Percentiles rank a stretch among this genome's conserved stretches.
These are phyloP conservation scores for Pantala flavescens DNA, from an alignment of 1,140 invertebrate species.

Conservation along the genomic window DNA sequence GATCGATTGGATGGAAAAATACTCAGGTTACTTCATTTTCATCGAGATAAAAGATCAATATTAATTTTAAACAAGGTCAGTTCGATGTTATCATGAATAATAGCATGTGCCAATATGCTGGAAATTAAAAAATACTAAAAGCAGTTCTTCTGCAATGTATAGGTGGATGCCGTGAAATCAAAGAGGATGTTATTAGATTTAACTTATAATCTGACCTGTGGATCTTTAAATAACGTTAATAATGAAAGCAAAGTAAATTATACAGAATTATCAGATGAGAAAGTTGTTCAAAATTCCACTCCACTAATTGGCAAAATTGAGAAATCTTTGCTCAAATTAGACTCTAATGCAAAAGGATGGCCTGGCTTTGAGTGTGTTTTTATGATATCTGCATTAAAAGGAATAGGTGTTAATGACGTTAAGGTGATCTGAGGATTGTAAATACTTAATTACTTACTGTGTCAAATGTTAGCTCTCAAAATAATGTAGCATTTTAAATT, in stretches of 20 bases:
- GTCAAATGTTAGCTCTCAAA: too few relatives aligned
- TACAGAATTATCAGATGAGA: neutral
- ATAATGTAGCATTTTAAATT: too few relatives aligned
- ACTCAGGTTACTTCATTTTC: slow-evolving; percentile 51
- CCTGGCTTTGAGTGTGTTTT: slow-evolving; percentile 74
- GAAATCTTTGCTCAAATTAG: slow-evolving; percentile 23
- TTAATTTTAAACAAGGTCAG: slow-evolving; percentile 79
- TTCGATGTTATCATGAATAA: slow-evolving; percentile 13
- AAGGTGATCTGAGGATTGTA: slow-evolving; percentile 40
- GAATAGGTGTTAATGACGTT: slow-evolving; percentile 63
- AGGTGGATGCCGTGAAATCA: slow-evolving; percentile 68
- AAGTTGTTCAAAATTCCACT: neutral
- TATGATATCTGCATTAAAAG: slow-evolving; percentile 72
- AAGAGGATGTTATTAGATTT: slow-evolving; percentile 64
- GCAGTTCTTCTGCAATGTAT: slow-evolving; percentile 26
- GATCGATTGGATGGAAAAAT: slow-evolving; percentile 56
- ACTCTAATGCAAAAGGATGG: slow-evolving; percentile 43
- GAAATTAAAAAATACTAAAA: slow-evolving; percentile 16
- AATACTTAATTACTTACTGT: too few relatives aligned
- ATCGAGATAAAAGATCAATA: slow-evolving; percentile 56
- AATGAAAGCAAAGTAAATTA: neutral
- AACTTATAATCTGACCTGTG: slow-evolving; percentile 50
- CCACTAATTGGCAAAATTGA: slow-evolving; percentile 19
- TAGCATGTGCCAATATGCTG: neutral
- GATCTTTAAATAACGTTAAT: neutral